Base-by-base conservation (phyloP, 1,140 invertebrate species). In the Drosophila mojavensis region DNA sequence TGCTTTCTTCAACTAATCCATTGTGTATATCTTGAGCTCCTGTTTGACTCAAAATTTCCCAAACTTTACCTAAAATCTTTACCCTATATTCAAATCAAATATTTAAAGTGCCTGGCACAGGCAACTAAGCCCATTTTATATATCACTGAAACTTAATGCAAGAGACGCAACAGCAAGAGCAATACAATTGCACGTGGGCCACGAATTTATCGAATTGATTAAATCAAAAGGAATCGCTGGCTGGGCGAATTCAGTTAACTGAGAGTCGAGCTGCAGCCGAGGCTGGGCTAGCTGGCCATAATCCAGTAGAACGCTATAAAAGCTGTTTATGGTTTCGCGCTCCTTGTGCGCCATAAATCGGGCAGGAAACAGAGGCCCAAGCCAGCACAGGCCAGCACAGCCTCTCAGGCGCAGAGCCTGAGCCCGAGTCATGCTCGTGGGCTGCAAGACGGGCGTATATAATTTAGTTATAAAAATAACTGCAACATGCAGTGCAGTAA, bases 401-500 rank as follows among this genome's bases (percentile, higher is more conserved):
- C 17, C 17, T 17, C 17, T 17, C 17, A 17, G 20, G 0, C 20
- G 20, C 51, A 15, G 9, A 30, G 51, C 28, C 45, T 47, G 33
- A 26, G 45, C n/a, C 24, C n/a, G 4, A 58, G 41, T 17, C 6
- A 26, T 4, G 45, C 75, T 62, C 75, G 61, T 56, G 67, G 72
- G 68, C 64, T 65, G 48, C 63, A 65, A 54, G 80, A 80, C 75
- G 58, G 65, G 78, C 89, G 81, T 91, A 91, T 91, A 91, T 91
- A 91, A 91, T 91, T 91, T 91, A 91, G 88, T 91, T 91, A 91
- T 91, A 91, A 91, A 91, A 91, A 91, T 89, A 91, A 91, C 88
- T 88, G 76, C 88, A 78, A 75, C 53, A 73, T 67, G 61, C 67
- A 68, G 50, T 50, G 66, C 63, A 68, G 84, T 88, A 88, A 88